Percentiles rank a stretch among this genome's conserved stretches.
Evolutionary conservation across 92 coral and sea anemone genomes (phyloP).

Genomic region (Umimayanthus chanpuru): DNA sequence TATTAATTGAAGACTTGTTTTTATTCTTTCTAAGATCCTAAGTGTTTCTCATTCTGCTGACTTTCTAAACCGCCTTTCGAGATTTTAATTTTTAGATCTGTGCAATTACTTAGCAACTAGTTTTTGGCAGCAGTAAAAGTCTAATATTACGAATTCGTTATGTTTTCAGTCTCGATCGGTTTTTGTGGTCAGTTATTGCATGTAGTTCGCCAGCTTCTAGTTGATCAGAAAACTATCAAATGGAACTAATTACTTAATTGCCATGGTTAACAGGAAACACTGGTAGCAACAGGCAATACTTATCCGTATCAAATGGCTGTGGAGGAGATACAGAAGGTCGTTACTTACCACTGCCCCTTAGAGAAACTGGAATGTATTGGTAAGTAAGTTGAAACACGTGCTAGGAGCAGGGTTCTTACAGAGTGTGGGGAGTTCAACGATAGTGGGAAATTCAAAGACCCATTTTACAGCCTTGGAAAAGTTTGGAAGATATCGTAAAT

Average conservation of each 20-base stretch:
- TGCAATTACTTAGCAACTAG: too few relatives aligned
- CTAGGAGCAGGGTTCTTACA: not conserved
- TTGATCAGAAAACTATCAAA: not conserved
- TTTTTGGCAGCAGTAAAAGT: not conserved
- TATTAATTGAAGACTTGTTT: too few relatives aligned
- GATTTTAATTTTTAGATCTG: too few relatives aligned
- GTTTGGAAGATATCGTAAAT: too few relatives aligned
- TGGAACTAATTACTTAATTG: not conserved
- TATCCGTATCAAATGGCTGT: constrained; percentile 92
- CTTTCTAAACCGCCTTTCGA: not conserved
- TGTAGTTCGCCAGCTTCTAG: not conserved
- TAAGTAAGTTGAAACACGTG: constrained; percentile 23
- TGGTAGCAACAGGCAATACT: constrained; percentile 64
- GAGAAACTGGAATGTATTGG: constrained; percentile 94
- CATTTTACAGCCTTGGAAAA: too few relatives aligned
- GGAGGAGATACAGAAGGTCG: constrained; percentile 86
- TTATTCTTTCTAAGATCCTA: not conserved
- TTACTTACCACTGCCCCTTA: constrained; percentile 77
- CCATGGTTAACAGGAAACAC: constrained; percentile 52
- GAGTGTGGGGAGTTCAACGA: too few relatives aligned
- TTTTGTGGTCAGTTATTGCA: not conserved
- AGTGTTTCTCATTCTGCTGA: too few relatives aligned
- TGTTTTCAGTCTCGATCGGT: not conserved
- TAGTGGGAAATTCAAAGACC: too few relatives aligned
- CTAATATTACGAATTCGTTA: too few relatives aligned